Percentiles rank a stretch among this genome's conserved stretches.
These are phyloP conservation scores for Willowsia nigromaculata DNA, from an alignment of 2,888 invertebrate species.

Conservation along the genomic window DNA sequence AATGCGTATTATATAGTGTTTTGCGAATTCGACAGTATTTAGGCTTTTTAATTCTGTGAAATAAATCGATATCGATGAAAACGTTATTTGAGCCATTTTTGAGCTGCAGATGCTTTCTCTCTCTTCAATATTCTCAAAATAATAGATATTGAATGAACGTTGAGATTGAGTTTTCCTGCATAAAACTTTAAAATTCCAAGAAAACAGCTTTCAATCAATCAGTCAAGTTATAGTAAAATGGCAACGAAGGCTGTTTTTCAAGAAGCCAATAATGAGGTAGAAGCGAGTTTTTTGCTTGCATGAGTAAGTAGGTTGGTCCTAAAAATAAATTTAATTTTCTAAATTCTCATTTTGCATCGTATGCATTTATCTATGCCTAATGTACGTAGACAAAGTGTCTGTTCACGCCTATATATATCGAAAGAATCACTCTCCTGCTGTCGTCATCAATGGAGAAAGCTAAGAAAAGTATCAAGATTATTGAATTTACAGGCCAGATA, in stretches of 20 bases:
- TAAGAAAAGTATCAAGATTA: too few relatives aligned
- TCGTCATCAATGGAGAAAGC: too few relatives aligned
- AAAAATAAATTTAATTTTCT: constrained; percentile 1
- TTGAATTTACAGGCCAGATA: background rate
- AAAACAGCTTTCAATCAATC: background rate
- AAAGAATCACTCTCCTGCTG: too few relatives aligned
- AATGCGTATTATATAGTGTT: too few relatives aligned
- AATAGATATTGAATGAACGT: too few relatives aligned
- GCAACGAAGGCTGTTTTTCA: background rate
- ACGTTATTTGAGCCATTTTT: too few relatives aligned
- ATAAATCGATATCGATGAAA: too few relatives aligned
- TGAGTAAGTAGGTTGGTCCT: background rate
- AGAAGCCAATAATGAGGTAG: background rate
- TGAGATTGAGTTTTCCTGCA: background rate
- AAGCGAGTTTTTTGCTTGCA: background rate
- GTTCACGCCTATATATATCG: background rate
- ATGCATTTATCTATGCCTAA: background rate
- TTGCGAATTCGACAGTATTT: too few relatives aligned
- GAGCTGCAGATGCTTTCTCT: too few relatives aligned
- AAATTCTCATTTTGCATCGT: background rate
- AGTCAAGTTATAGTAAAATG: background rate
- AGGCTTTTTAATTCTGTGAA: too few relatives aligned
- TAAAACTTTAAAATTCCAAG: background rate
- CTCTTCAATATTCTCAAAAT: background rate
- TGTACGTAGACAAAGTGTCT: background rate